Base-by-base conservation (phyloP, 1,140 invertebrate genomes). In the Mylabris phalerata region DNA sequence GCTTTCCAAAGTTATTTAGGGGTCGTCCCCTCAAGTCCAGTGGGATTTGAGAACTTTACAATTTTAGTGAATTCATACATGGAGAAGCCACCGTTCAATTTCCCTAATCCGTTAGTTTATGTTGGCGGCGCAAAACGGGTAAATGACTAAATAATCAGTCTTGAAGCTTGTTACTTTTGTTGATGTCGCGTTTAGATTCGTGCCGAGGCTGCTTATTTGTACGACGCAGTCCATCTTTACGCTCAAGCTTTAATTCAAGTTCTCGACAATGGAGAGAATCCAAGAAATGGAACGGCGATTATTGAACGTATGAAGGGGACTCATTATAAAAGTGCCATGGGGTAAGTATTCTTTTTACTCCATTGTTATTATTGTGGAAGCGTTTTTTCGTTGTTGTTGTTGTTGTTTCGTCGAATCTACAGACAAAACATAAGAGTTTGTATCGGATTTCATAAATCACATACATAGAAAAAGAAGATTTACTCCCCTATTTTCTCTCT, bases 121-220 rank as follows among this genome's bases (percentile, higher is more conserved):
- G 74, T 90, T 5, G 87, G 86, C 4, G 88, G 84, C 1, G 75
- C 80, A 27, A 89, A 89, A 80, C 79, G 83, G 78, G 87, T 89
- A 76, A 77, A 78, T 45, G 10, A 10, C 11, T 1, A 40, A 6
- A 40, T 40, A 40, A 40, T 7, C 39, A 40, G 0, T 1, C 6
- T 40, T 40, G 6, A 19, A 19, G 19, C 19, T 19, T 1, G 19
- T 40, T 40, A 40, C 1, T 7, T 7, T 40, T 40, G 6, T 40
- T 40, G 6, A 6, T 40, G 10, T 40, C 10, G 11, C 41, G 4
- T n/a, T 1, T 75, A 93, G 90, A 90, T 92, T 64, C 82, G 86
- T 57, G 86, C 89, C 6, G 90, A 93, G 73, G 92, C 91, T 10
- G 90, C 91, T 4, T 94, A 92, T 79, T 79, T 95, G n/a, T 93